phyloP scores from a whole-genome alignment of 2,888 invertebrate species.

The Protonemura montana region DNA sequence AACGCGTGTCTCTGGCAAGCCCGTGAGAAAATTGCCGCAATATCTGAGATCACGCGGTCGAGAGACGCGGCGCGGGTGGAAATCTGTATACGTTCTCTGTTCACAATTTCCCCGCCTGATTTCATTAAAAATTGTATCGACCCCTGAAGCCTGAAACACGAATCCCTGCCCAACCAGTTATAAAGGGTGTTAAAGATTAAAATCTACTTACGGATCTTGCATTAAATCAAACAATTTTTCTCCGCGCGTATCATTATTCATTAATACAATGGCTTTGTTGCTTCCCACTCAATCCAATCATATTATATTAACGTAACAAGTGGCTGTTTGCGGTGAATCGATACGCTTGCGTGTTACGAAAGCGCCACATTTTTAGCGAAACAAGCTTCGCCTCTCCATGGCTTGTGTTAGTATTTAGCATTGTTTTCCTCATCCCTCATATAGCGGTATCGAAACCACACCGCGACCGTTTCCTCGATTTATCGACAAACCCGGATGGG shows the following conservation, averaged over 20 bases:
- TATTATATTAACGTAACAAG: not conserved
- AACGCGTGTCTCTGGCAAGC: not conserved
- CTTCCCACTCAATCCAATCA: not conserved
- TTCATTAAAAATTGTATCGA: too few species aligned
- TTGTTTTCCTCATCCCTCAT: not conserved
- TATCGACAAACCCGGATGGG: not conserved
- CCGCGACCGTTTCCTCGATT: not conserved
- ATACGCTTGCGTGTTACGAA: not conserved
- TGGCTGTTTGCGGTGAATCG: not conserved
- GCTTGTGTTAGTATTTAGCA: not conserved
- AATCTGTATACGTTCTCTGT: not conserved
- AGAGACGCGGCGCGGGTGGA: not conserved
- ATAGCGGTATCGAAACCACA: too few species aligned
- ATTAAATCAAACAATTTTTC: not conserved
- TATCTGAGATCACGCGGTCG: not conserved
- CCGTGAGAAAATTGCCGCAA: not conserved
- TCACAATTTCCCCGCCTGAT: too few species aligned
- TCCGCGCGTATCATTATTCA: not conserved
- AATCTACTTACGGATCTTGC: not conserved
- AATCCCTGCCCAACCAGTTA: too few species aligned
- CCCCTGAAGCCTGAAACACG: too few species aligned
- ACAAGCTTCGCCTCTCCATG: not conserved
- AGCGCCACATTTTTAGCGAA: not conserved
- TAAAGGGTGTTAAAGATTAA: too few species aligned
- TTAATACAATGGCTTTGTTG: not conserved